phyloP scores from a whole-genome alignment of 2,113 vertebrate genomes.

The Tragelaphus buxtoni region DNA sequence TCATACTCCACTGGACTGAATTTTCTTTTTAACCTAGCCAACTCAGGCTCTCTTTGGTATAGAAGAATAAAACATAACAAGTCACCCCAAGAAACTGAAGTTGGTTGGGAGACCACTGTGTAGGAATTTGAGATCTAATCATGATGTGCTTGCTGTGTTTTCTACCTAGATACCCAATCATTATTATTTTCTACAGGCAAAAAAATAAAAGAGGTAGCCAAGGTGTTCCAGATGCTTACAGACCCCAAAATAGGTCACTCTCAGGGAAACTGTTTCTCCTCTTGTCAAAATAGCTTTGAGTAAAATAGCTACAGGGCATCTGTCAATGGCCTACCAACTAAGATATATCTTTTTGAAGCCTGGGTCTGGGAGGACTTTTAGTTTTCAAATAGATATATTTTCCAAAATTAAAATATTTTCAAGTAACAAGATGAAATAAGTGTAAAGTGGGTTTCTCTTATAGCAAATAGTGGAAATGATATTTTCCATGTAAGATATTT shows the following conservation, averaged over 20 bases:
- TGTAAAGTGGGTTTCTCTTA: not conserved
- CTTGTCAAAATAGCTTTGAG: not conserved
- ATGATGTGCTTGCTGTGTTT: not conserved
- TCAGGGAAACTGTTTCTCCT: not conserved
- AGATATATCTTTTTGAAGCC: not conserved
- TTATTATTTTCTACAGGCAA: not conserved
- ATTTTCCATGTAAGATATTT: not conserved
- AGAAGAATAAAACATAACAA: not conserved
- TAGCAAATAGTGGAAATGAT: not conserved
- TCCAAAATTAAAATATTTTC: not conserved
- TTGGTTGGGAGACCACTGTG: not conserved
- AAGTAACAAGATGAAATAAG: not conserved
- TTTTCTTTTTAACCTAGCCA: not conserved
- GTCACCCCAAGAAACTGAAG: not conserved
- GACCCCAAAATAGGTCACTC: not conserved
- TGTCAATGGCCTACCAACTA: not conserved
- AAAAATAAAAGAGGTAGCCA: not conserved
- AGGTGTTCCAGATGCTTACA: not conserved
- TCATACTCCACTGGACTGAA: not conserved
- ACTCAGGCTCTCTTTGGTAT: not conserved
- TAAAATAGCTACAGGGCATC: not conserved
- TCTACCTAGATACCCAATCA: not conserved
- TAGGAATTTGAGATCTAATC: not conserved
- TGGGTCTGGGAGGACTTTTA: not conserved
- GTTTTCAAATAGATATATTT: not conserved